These are phyloP conservation scores for Lycocorax pyrrhopterus DNA, from an alignment of 2,113 vertebrate genomes.

Conservation along the genomic window DNA sequence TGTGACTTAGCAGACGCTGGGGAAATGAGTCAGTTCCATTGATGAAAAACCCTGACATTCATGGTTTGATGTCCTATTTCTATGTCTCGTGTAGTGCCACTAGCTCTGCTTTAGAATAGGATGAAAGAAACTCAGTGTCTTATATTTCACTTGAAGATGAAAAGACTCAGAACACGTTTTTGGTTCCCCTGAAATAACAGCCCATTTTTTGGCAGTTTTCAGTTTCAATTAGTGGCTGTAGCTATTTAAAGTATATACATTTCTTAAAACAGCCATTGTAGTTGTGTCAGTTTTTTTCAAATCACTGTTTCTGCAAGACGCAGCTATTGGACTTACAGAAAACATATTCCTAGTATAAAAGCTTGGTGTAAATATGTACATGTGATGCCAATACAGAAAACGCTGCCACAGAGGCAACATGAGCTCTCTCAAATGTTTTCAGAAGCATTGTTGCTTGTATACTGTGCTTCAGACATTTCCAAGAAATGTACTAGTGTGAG, in stretches of 20 bases:
- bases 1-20: background rate
- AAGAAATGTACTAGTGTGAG: background rate
- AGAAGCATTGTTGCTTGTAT: background rate
- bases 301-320: background rate
- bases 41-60: background rate
- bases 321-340: background rate
- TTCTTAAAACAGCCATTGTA: background rate
- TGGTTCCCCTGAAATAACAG: background rate
- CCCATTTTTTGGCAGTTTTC: background rate
- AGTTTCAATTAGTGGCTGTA: background rate
- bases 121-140: conserved; percentile 28
- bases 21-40: background rate
- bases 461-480: background rate
- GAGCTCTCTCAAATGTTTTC: background rate
- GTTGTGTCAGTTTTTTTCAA: background rate
- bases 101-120: conserved; percentile 15
- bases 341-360: background rate
- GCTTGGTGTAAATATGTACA: background rate
- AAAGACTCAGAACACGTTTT: background rate
- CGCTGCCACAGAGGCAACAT: background rate
- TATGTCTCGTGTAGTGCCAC: background rate
- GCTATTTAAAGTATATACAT: background rate
- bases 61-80: background rate
- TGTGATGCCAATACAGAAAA: background rate
- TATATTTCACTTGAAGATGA: conserved; percentile 27